Base-by-base conservation (phyloP, 1,140 invertebrate genomes). In the Heliconius hermathena region DNA sequence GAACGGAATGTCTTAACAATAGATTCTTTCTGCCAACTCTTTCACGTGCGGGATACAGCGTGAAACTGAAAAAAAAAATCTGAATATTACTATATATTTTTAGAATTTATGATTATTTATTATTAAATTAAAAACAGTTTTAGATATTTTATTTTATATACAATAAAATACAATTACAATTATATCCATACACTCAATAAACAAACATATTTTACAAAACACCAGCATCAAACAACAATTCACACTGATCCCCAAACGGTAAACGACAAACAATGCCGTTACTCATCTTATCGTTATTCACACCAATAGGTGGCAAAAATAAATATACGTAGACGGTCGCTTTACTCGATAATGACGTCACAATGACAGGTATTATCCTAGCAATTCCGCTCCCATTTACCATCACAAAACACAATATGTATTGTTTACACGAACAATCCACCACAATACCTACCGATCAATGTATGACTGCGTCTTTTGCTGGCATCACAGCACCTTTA, bases 341-440 rank as follows among this genome's bases (percentile, higher is more conserved):
- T 18, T 71, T 52, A 49, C 46, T 46, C 60, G 74, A 81, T 81
- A 79, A 84, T 82, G 79, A 82, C 72, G 73, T 84, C 77, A 81
- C 77, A 84, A 83, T 82, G 73, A 82, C 81, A 81, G 73, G 73
- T 82, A 81, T 85, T 78, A 85, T 79, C 77, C 73, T 78, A 82
- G 84, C 85, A 84, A 83, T 83, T 77, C 78, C 74, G 71, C 60
- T 73, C 77, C 72, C 72, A 49, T 76, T 83, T 82, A 82, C 77
- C 74, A 29, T 66, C 74, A 79, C 77, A 80, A 85, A 81, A 81
- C 80, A 82, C 87, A 88, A 88, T 88, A 87, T 84, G 85, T 84
- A 87, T 88, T 88, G 85, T 88, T 82, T 83, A 84, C 81, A 81
- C 82, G 85, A 86, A 89, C 85, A 89, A 87, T 83, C 84, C 81